These are phyloP conservation scores for Poecilia gillii DNA, from an alignment of 2,797 vertebrate species.

Conservation along the genomic window DNA sequence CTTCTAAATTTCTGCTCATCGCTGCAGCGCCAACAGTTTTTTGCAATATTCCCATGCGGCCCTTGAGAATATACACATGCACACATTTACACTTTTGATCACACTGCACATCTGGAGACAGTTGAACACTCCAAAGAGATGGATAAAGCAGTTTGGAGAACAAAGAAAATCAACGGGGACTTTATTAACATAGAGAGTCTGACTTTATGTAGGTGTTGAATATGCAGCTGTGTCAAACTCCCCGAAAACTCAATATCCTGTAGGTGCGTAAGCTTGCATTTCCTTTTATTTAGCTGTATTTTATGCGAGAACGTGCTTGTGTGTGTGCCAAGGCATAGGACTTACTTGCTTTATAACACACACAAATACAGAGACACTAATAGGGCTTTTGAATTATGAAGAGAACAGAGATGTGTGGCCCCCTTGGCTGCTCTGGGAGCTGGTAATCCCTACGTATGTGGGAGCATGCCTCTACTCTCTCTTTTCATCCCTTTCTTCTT, in stretches of 20 bases:
- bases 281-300: conserved; percentile 28
- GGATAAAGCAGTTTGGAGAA: conserved; percentile 61
- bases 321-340: conserved; percentile 20
- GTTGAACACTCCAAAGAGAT: conserved; percentile 56
- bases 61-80: conserved; percentile 16
- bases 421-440: conserved; percentile 42
- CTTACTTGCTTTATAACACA: conserved; percentile 15
- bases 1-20: not conserved
- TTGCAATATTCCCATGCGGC: not conserved
- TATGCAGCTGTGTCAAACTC: conserved; percentile 24
- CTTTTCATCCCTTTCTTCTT: conserved; percentile 23
- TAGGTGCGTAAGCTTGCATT: conserved; percentile 11
- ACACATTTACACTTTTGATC: conserved; percentile 35
- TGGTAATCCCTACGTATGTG: conserved; percentile 38
- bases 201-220: conserved; percentile 45
- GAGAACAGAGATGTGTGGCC: conserved; percentile 43
- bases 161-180: conserved; percentile 68
- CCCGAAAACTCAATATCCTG: conserved; percentile 15
- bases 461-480: conserved; percentile 33
- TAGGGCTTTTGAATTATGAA: conserved; percentile 66
- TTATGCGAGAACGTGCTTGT: conserved; percentile 30
- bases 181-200: conserved; percentile 72
- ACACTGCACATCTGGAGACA: conserved; percentile 40
- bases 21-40: not conserved
- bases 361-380: conserved; percentile 59